Base-by-base conservation (phyloP, 35 echinoderm and acorn worm genomes). In the Apostichopus californicus region DNA sequence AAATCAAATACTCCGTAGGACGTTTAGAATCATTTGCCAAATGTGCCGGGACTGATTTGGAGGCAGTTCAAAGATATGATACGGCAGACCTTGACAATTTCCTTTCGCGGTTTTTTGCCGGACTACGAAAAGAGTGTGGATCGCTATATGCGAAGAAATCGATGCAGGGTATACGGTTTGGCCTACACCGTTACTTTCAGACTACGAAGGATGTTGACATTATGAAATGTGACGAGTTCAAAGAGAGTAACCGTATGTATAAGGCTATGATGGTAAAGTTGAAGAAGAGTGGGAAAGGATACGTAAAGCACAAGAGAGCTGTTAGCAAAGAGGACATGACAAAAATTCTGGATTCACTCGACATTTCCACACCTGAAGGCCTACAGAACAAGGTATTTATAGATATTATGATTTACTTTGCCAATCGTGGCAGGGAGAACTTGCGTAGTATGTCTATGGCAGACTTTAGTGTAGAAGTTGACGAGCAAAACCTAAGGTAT, bases 371-470 rank as follows among this genome's bases (percentile, higher is more conserved):
- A 91, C 94, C 94, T 58, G 54, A 78, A 82, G 79, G 79, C 18
- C 23, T 82, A 10, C 79, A 82, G 79, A 82, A 92, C 53, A 95
- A 95, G 78, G 80, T 94, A 26, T 94, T 94, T 54, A 56, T 95
- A n/a, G 94, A 95, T 28, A 46, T 95, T 9, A 92, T 95, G 94
- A 90, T 89, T 20, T 93, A 95, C 83, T 95, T 95, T 73, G 77
- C 91, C 6, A 93, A 90, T 65, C 60, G 94, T 78, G 94, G 94
- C 2, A 89, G 92, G 52, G 90, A 93, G 56, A 93, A 93, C 61
- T 78, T 95, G 7, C 92, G 86, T 1, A 73, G 57, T n/a, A 96
- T 96, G 94, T 78, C 14, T 9, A 21, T 78, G 9, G 28, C 59
- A 22, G 94, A 93, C 81, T 96, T 91, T 86, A 80, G 66, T 66